Evolutionary conservation across 2,113 vertebrate genomes (phyloP).

Genomic region (Albula goreensis): DNA sequence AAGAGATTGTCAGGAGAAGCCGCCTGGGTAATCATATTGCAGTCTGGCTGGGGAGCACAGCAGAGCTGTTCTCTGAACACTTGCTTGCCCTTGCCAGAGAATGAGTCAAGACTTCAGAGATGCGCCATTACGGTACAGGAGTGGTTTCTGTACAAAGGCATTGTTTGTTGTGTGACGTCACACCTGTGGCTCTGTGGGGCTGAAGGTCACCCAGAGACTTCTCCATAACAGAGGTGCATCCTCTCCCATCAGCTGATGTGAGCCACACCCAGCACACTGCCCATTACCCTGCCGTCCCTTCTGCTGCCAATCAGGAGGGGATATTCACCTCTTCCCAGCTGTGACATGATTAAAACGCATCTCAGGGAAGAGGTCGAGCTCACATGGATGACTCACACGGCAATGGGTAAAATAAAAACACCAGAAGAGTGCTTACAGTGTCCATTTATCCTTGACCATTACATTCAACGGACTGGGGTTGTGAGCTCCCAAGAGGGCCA

Average conservation of each 20-base stretch:
- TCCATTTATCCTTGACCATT: slow-evolving; percentile 5
- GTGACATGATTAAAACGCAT: slow-evolving; percentile 5
- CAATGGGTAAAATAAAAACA: background rate
- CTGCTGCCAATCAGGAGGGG: background rate
- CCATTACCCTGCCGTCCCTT: background rate
- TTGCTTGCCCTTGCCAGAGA: background rate
- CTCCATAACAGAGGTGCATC: background rate
- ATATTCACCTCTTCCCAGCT: background rate
- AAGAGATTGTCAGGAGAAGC: slow-evolving; percentile 18
- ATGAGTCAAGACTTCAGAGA: slow-evolving; percentile 10
- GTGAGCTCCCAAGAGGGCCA: background rate
- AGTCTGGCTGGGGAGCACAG: slow-evolving; percentile 19
- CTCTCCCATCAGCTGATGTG: background rate
- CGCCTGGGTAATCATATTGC: slow-evolving; percentile 31
- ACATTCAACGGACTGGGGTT: background rate
- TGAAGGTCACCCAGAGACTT: background rate
- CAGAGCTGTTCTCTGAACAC: slow-evolving; percentile 1
- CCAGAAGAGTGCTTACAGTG: background rate
- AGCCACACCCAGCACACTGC: background rate
- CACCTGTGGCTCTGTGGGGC: background rate
- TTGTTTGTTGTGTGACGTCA: background rate
- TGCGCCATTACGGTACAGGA: background rate
- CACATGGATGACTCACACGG: background rate
- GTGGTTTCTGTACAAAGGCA: background rate
- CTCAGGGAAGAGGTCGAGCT: background rate